Conservation (phyloP, 30 jellyfish, hydroid and myxozoan genomes). For the Catostylus mosaicus region DNA sequence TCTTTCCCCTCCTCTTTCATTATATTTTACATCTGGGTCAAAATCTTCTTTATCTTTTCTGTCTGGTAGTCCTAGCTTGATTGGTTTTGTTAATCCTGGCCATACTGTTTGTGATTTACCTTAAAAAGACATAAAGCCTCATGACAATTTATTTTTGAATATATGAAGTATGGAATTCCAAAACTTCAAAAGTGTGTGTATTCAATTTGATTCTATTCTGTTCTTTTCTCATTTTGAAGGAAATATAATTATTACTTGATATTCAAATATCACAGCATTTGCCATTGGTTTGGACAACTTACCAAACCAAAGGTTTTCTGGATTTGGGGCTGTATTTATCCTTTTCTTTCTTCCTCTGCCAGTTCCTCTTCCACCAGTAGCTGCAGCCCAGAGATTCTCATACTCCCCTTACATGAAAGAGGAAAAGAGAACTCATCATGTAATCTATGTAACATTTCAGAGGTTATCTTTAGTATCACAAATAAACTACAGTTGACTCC, state of each 20-base stretch:
- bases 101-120: conserved; percentile 82
- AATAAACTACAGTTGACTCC: too few species aligned
- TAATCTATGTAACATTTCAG: too few species aligned
- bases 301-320: conserved; percentile 86
- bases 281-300: too few species aligned
- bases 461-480: too few species aligned
- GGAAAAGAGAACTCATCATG: too few species aligned
- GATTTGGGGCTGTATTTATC: conserved; percentile 64
- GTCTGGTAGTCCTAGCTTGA: conserved; percentile 37
- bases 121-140: conserved; percentile 10
- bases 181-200: neutral
- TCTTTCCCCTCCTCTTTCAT: conserved; percentile 7
- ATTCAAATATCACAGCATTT: too few species aligned
- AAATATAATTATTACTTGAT: too few species aligned
- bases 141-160: neutral
- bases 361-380: conserved; percentile 95
- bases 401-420: conserved; percentile 98
- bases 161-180: neutral
- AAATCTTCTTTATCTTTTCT: conserved; percentile 60
- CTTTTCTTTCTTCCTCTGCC: conserved; percentile 93
- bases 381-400: conserved; percentile 98
- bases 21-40: conserved; percentile 18
- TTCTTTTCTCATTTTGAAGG: too few species aligned
- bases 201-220: too few species aligned
- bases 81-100: conserved; percentile 94